Base-by-base conservation (phyloP, 2,113 vertebrate genomes). In the Nycticryphes semicollaris region DNA sequence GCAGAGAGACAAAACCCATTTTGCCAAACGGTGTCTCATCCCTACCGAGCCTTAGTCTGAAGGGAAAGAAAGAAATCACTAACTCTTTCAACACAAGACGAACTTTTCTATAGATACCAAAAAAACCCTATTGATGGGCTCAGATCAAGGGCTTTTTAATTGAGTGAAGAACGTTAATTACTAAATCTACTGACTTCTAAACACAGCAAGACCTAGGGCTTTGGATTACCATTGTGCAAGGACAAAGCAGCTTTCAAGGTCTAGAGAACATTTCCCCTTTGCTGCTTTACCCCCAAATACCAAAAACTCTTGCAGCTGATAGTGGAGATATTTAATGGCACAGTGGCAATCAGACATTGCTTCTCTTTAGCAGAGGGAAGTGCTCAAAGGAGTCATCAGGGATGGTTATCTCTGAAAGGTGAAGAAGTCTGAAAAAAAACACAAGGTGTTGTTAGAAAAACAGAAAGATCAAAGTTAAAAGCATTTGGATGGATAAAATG, bases 381-480 rank as follows among this genome's bases (percentile, higher is more conserved):
- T 2, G 6, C 64, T 96, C 87, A 95, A 82, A 91, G 89, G 53
- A 91, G 54, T 69, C 66, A 67, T 94, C 66, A 63, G 56, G 81
- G 69, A 28, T 84, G 62, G 79, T 87, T 85, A 69, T 85, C 67
- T 79, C 85, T 83, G 59, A 89, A 80, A 91, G 62, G 83, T 60
- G 50, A 76, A 54, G 53, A 57, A 81, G 72, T 59, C 50, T 91
- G 73, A 69, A 89, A 83, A 83, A 85, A 93, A 74, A 39, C 41
- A 80, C n/a, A 53, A 89, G 62, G 91, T 91, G 81, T 94, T 95
- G 68, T 77, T 91, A 69, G 50, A 94, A 97, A 96, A 96, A 89
- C 73, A 93, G 89, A 90, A 95, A 96, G 94, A 96, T 94, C 89
- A 92, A 97, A 96, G 96, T 91, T 73, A 94, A 94, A 95, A 96